These are phyloP conservation scores for Periophthalmodon schlosseri DNA, from an alignment of 2,113 vertebrate species.

Conservation along the genomic window DNA sequence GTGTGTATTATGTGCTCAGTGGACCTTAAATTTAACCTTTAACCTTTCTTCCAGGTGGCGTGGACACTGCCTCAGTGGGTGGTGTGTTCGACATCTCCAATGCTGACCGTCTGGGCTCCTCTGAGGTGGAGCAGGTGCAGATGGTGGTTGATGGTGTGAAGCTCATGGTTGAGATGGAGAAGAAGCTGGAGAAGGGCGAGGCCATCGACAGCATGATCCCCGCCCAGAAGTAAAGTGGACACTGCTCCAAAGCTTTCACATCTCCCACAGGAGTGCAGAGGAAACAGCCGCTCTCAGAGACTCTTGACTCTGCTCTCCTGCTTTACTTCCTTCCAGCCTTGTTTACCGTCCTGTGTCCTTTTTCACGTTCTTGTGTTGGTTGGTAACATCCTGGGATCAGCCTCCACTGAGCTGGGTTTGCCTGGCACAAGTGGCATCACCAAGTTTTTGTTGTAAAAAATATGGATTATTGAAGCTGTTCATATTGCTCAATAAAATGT, in stretches of 20 bases:
- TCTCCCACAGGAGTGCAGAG: constrained; percentile 52
- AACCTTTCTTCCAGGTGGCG: constrained; percentile 78
- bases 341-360: constrained; percentile 39
- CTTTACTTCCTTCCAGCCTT: constrained; percentile 41
- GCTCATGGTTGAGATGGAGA: constrained; percentile 97
- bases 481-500: constrained; percentile 73
- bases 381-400: constrained; percentile 79
- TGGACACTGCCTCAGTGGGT: constrained; percentile 93
- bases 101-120: constrained; percentile 90
- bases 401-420: constrained; percentile 60
- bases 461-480: constrained; percentile 63
- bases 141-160: constrained; percentile 96
- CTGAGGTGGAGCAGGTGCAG: constrained; percentile 93
- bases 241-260: constrained; percentile 54
- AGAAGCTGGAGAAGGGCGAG: constrained; percentile 93
- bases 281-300: constrained; percentile 67
- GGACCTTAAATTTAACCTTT: too few relatives aligned
- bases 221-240: constrained; percentile 87
- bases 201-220: constrained; percentile 93
- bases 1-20: not conserved
- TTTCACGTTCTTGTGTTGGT: constrained; percentile 60
- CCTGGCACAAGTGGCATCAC: constrained; percentile 68
- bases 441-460: constrained; percentile 71
- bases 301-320: constrained; percentile 71
- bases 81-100: constrained; percentile 95